A percentile compares a stretch with the other conserved stretches of the same genome.
Conservation (phyloP, 2,797 vertebrate genomes). For the Chiroxiphia lanceolata region DNA sequence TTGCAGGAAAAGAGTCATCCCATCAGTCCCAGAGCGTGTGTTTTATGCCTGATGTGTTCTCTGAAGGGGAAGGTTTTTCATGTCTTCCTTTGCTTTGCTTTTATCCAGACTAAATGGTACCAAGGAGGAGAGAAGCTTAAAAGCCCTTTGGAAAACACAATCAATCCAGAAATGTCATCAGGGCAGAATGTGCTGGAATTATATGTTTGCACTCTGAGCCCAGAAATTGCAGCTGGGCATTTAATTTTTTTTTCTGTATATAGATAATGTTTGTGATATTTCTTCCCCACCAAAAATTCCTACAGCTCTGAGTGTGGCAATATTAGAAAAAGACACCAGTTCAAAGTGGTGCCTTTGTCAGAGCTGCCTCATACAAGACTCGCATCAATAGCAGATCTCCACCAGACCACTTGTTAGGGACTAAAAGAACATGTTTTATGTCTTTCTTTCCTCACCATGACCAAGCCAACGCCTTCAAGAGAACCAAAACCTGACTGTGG, state of each 20-base stretch:
- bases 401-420: background rate
- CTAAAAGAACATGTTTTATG: background rate
- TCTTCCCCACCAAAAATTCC: background rate
- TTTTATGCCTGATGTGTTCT: background rate
- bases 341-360: background rate
- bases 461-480: background rate
- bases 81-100: background rate
- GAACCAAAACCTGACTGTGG: background rate
- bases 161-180: background rate
- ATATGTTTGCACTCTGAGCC: background rate
- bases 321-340: background rate
- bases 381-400: background rate
- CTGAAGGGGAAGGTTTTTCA: background rate
- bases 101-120: background rate
- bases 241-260: background rate
- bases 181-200: background rate
- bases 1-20: background rate
- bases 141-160: background rate
- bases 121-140: background rate
- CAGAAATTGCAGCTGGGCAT: background rate
- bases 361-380: background rate
- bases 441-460: background rate
- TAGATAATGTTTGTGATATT: background rate
- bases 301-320: background rate
- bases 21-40: fast-evolving